phyloP scores from a whole-genome alignment of 2,888 invertebrate genomes.

The Hemistola chrysoprasaria region DNA sequence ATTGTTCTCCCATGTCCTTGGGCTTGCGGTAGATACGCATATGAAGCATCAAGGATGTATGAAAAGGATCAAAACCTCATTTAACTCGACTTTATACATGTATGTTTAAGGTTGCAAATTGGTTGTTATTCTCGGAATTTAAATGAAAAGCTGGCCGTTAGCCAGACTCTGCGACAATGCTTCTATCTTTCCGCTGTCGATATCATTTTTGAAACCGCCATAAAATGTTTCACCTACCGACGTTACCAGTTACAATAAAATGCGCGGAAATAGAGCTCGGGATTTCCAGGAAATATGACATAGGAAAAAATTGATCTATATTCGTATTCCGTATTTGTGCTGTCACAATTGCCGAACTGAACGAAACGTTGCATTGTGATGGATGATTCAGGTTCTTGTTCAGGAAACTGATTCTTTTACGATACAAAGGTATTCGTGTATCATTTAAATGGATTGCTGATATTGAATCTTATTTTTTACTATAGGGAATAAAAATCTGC shows the following conservation, averaged over 20 bases:
- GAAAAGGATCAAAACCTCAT: background rate
- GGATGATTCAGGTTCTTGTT: background rate
- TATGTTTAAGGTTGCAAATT: slow-evolving; percentile 27
- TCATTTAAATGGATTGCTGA: too few relatives aligned
- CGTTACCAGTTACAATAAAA: slow-evolving; percentile 32
- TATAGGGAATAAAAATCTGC: too few relatives aligned
- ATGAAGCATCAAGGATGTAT: too few relatives aligned
- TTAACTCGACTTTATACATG: slow-evolving; percentile 21
- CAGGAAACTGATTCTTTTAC: too few relatives aligned
- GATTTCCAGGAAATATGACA: slow-evolving; percentile 23
- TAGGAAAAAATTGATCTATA: slow-evolving; percentile 16
- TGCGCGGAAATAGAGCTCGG: slow-evolving; percentile 18
- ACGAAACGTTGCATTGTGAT: background rate
- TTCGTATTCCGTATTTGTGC: slow-evolving; percentile 6
- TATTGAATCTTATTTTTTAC: too few relatives aligned
- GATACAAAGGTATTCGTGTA: too few relatives aligned
- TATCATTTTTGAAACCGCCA: slow-evolving; percentile 49
- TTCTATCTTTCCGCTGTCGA: slow-evolving; percentile 52
- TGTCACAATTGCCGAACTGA: background rate
- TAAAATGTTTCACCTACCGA: slow-evolving; percentile 34
- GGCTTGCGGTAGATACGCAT: slow-evolving; percentile 24
- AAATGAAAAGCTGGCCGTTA: slow-evolving; percentile 45
- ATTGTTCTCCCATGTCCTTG: slow-evolving; percentile 25
- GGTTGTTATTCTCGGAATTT: slow-evolving; percentile 30
- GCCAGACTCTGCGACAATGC: slow-evolving; percentile 57